Conservation (phyloP, 2,113 vertebrate genomes). For the Campylomormyrus numenius region DNA sequence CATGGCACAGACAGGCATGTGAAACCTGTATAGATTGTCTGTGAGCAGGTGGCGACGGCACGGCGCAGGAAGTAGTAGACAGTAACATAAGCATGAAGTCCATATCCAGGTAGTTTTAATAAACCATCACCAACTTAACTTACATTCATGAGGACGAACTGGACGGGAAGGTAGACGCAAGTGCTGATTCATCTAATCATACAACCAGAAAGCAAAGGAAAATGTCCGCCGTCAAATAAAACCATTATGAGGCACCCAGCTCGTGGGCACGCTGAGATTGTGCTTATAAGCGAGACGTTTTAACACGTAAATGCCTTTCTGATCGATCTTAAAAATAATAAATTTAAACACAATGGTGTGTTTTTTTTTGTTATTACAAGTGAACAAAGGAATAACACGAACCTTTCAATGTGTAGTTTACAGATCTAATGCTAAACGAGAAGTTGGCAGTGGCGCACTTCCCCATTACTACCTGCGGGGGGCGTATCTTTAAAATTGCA, state of each 20-base stretch:
- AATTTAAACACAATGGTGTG: not conserved
- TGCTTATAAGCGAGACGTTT: not conserved
- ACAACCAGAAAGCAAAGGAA: not conserved
- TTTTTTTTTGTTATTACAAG: not conserved
- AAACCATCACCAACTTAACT: not conserved
- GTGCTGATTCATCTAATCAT: not conserved
- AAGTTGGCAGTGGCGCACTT: not conserved
- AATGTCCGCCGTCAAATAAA: not conserved
- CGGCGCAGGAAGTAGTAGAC: not conserved
- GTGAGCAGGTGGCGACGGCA: not conserved
- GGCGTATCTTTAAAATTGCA: not conserved
- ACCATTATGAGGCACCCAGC: not conserved
- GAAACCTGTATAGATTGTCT: not conserved
- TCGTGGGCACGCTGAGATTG: not conserved
- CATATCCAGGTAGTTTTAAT: not conserved
- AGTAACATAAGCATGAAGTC: not conserved
- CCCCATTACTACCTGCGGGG: not conserved
- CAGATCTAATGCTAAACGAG: not conserved
- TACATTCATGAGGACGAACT: not conserved
- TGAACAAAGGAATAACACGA: not conserved
- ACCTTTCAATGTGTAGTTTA: not conserved
- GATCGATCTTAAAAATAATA: not conserved
- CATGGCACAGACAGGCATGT: not conserved
- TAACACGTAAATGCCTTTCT: not conserved
- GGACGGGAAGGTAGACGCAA: not conserved